These are phyloP conservation scores for Eulemur macaco DNA, from an alignment of 2,113 vertebrate species.

Conservation along the genomic window DNA sequence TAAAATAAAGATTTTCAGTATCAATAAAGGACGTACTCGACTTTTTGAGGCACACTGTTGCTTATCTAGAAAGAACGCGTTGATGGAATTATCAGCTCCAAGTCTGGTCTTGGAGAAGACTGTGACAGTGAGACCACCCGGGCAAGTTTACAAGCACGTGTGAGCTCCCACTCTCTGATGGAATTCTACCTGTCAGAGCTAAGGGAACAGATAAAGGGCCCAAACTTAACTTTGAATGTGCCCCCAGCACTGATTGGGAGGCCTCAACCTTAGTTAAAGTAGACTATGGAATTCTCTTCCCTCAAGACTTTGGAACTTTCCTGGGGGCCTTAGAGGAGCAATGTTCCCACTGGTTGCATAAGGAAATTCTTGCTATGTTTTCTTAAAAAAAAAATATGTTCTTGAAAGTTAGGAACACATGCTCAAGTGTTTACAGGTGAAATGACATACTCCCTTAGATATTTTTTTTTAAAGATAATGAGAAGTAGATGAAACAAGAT, in stretches of 20 bases:
- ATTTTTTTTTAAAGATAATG: background rate
- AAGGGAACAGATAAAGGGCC: background rate
- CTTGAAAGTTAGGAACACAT: no score
- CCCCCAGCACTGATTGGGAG: rapidly evolving
- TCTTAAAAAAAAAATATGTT: background rate
- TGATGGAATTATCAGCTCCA: no score
- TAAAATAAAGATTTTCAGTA: background rate
- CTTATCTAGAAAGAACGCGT: background rate
- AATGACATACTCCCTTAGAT: background rate
- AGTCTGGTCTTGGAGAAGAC: background rate
- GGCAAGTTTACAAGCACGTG: background rate
- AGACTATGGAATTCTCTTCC: background rate
- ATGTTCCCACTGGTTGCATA: no score
- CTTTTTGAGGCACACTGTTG: background rate
- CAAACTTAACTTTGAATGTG: background rate
- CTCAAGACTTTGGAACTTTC: background rate
- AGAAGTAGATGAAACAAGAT: background rate
- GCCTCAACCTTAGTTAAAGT: background rate
- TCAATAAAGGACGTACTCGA: background rate
- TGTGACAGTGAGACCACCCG: background rate
- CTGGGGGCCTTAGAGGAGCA: background rate
- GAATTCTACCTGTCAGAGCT: background rate
- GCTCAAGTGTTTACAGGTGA: background rate
- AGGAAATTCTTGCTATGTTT: background rate
- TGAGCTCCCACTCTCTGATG: rapidly evolving